Percentiles rank a stretch among this genome's conserved stretches.
Conservation (phyloP, 2,888 invertebrate species). For the Colostygia pectinataria region DNA sequence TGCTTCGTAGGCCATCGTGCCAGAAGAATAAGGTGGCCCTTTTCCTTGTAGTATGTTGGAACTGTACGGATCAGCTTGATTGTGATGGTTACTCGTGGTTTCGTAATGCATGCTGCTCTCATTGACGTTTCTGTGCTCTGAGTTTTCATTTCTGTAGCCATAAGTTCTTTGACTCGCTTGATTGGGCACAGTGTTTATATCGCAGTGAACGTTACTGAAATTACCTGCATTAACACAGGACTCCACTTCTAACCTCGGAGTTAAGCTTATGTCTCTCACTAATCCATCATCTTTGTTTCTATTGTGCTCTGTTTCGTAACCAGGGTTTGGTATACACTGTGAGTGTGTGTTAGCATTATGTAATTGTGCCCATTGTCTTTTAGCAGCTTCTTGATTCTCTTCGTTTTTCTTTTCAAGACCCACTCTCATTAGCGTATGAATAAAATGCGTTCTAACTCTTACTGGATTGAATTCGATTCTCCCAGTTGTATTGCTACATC, state of each 20-base stretch:
- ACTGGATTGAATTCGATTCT: constrained; percentile 98
- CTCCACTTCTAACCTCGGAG: constrained; percentile 84
- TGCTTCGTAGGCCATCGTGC: constrained; percentile 58
- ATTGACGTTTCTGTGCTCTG: constrained; percentile 70
- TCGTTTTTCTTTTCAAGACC: constrained; percentile 94
- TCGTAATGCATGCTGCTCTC: constrained; percentile 67
- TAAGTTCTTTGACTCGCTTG: constrained; percentile 53
- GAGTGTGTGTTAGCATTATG: constrained; percentile 60
- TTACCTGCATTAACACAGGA: constrained; percentile 86
- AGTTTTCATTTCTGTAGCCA: constrained; percentile 66
- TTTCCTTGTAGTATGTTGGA: constrained; percentile 72
- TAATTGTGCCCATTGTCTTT: constrained; percentile 74
- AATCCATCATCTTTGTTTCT: constrained; percentile 67
- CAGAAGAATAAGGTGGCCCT: constrained; percentile 61
- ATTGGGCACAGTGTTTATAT: constrained; percentile 62
- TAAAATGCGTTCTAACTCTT: constrained; percentile 97
- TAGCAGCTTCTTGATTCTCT: constrained; percentile 74
- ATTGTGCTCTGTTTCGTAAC: constrained; percentile 67
- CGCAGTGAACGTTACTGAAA: constrained; percentile 87
- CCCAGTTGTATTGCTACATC: constrained; percentile 95
- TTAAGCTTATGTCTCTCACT: constrained; percentile 78
- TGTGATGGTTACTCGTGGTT: constrained; percentile 65
- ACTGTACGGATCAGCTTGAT: constrained; percentile 71
- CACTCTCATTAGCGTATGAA: constrained; percentile 97
- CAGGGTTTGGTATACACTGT: constrained; percentile 54